Base-by-base conservation (phyloP, 2,113 vertebrate genomes). In the Dendropsophus ebraccatus region DNA sequence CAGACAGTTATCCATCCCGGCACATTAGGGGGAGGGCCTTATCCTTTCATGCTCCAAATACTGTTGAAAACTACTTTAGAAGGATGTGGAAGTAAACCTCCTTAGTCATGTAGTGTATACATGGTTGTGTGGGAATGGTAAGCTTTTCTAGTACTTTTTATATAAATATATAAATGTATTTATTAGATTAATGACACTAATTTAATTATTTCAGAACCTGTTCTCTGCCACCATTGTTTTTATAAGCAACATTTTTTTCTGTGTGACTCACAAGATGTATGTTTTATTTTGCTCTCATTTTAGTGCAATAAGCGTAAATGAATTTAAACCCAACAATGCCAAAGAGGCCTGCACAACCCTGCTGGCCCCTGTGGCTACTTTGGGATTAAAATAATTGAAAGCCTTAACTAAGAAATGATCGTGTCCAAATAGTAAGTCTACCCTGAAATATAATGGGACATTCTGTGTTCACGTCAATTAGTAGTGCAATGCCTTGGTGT, bases 111-210 rank as follows among this genome's bases (percentile, higher is more conserved):
- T 78, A 58, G 47, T 30, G 35, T 67, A 58, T 86, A 73, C 62
- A 86, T 81, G 82, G 49, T 69, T 83, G 81, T 70, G 19, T 69
- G 12, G 60, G 30, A 30, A 67, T 79, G 50, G 52, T 79, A 83
- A 60, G 45, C 56, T 58, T 77, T 81, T 82, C n/a, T 30, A 50
- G 25, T 50, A 28, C 3, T 41, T 78, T 41, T 41, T 41, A 41
- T 41, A 41, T 41, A 41, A 5, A 41, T 41, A 70, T 37, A 67
- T 67, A 70, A 17, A 35, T 77, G 76, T 83, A 87, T 87, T 78
- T 87, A 82, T 87, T 87, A 83, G 84, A 81, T 52, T 65, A 73
- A 70, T 87, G 21, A 83, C 67, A 87, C 85, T 87, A 81, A 86
- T 86, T 81, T 86, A 86, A 86, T 81, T 81, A 81, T 81, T 86